Evolutionary conservation across 2,113 vertebrate species (phyloP).

Genomic region (Leptodactylus fuscus): DNA sequence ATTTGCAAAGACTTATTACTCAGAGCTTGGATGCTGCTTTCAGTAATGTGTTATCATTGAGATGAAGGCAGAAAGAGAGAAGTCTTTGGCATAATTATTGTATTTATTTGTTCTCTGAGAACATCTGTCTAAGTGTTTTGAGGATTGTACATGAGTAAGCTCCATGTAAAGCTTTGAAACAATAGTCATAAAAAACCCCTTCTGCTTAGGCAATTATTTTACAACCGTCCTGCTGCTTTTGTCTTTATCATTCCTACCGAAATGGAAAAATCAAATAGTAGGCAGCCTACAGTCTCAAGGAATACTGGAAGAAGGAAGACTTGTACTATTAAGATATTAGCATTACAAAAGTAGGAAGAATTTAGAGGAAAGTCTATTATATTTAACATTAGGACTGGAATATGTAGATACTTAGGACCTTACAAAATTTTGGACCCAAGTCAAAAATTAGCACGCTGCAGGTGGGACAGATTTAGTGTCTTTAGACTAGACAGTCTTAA

Average conservation of each 20-base stretch:
- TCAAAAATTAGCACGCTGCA: no score
- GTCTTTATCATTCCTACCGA: slow-evolving; percentile 23
- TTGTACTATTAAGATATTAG: no score
- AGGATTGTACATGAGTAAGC: slow-evolving; percentile 44
- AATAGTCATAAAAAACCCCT: slow-evolving; percentile 43
- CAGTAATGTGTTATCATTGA: not conserved
- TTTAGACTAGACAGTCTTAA: no score
- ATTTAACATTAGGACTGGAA: no score
- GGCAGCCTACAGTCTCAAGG: not conserved
- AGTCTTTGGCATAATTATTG: slow-evolving; percentile 3
- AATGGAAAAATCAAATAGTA: slow-evolving; percentile 11
- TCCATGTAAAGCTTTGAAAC: slow-evolving; percentile 48
- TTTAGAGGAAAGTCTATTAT: not conserved
- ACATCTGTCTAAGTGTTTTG: slow-evolving; percentile 52
- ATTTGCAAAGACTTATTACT: not conserved
- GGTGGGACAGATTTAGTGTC: no score
- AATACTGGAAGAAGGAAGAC: not conserved
- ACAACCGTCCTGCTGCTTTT: slow-evolving; percentile 33
- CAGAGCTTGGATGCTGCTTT: slow-evolving; percentile 26
- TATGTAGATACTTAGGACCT: no score
- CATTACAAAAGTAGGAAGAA: not conserved
- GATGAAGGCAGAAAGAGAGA: slow-evolving; percentile 21
- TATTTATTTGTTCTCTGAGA: slow-evolving; percentile 40
- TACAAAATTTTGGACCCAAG: no score
- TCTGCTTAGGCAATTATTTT: slow-evolving; percentile 45